Evolutionary conservation across 2,113 vertebrate genomes (phyloP), one percentile per base, ranked within the genome.

Genomic region (Hippopotamus amphibius): DNA sequence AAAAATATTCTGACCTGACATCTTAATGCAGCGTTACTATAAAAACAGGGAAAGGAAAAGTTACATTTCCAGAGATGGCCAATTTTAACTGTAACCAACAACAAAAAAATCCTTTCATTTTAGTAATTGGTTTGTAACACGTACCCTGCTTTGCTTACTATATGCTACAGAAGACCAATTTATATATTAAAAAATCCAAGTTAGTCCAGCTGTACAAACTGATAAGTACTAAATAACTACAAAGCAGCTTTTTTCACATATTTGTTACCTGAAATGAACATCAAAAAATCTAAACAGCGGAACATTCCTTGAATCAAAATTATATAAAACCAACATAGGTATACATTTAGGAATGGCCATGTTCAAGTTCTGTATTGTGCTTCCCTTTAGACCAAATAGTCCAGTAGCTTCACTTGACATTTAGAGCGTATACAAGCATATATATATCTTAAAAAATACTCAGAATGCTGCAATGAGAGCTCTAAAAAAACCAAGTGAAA

Each of bases 41-140:
- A 96, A 98, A 98, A 98, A 98, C 98, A 98, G 97, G 81, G 69
- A 98, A 98, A 98, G 95, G 94, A 96, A 76, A 98, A 98, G 98
- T 97, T 96, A 95, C 89, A 98, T 98, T 98, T 98, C 95, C 96
- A 98, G 97, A 98, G 97, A 98, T 3, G 94, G 91, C 92, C 88
- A 95, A 92, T 87, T 97, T 96, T 97, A 91, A 97, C 71, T 74
- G 22, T 41, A 95, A 94, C 88, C 66, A 97, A 68, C 63, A 94
- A 97, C 43, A 50, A 88, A 97, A 97, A 98, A 55, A 37, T 24
- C 26, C 74, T 95, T 97, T 98, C 96, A 97, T 93, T 96, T 98
- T 90, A 97, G 97, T 93, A 97, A 98, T 72, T 97, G 95, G 95
- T 95, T 97, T 86, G 0, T 77, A 97, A 97, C 88, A 97, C 48